Base-by-base conservation (phyloP, 2,113 vertebrate species). In the Campylomormyrus numenius region DNA sequence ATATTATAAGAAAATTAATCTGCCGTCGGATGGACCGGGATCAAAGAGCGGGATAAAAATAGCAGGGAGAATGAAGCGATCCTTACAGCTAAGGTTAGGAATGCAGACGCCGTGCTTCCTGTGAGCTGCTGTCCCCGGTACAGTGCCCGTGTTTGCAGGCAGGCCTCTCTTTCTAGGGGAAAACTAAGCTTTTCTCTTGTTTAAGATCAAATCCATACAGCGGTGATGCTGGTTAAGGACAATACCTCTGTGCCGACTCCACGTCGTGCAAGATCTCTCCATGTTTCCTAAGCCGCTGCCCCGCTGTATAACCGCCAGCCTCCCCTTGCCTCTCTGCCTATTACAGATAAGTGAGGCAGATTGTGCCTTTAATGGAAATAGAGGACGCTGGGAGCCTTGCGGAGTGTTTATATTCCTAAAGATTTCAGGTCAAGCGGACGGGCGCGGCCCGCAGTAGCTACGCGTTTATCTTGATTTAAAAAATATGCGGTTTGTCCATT, bases 1-100 rank as follows among this genome's bases (percentile, higher is more conserved):
- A 52, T 87, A 52, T 87, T 87, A 87, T 87, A 52, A 50, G 85
- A 52, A 31, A 52, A 87, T 87, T 31, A 31, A 87, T 87, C 49
- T 53, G 83, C 83, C 83, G 21, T 52, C 10, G 85, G 46, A 85
- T 85, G 46, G 85, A 24, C 85, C 27, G n/a, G 85, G 85, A 52
- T 87, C 85, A 49, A 52, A 50, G 46, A 52, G 46, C 21, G 49
- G 24, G 45, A 87, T 52, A 27, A 53, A 52, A 48, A 50, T 87
- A 87, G 46, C n/a, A 21, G 27, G 9, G 85, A 87, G n/a, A 52
- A 52, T 87, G 42, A 53, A 49, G 13, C 49, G 48, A 50, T 87
- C 39, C n/a, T 31, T 50, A 48, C 50, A 87, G 48, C 50, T 52
- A 21, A 31, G 85, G 49, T 87, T 87, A 31, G 48, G 48, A 35